Base-by-base conservation (phyloP, 2,888 invertebrate species). In the Luperina testacea region DNA sequence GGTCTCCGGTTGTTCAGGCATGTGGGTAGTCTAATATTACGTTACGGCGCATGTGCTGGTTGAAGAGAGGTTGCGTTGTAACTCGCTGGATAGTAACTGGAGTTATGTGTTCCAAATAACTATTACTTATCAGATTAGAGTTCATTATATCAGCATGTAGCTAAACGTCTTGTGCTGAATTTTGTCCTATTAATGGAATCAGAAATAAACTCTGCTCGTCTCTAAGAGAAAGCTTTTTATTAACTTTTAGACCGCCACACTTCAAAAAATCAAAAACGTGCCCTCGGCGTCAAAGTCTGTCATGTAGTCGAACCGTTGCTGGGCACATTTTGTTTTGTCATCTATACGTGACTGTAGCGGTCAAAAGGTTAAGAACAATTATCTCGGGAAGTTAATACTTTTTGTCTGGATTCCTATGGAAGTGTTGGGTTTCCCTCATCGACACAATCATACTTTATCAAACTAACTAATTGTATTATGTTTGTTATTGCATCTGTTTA, bases 21-120 rank as follows among this genome's bases (percentile, higher is more conserved):
- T 71, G 63, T 65, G 42, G 72, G 61, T 38, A 63, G 68, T 57
- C 80, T 73, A 80, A 84, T 80, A 65, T 82, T 80, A 80, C 57
- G 70, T 57, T 71, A n/a, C 57, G 24, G 51, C 27, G 70, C 61
- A 51, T 84, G 68, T 64, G 63, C 68, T 74, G 69, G 27, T n/a
- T 11, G 27, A 77, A 77, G 48, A 69, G 51, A 48, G 27, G 38
- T 61, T 53, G 51, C 70, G 20, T 68, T 78, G 83, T 77, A 53
- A n/a, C 15, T 67, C 15, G 2, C 61, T 67, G 27, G 45, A 11
- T 61, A 53, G 65, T 20, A 65, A 53, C 65, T 48, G n/a, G 13
- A 70, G 83, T 48, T 57, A 68, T 77, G 8, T 68, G 8, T 38
- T 63, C 24, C n/a, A 57, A 38, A 38, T 75, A 63, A 69, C 32